Evolutionary conservation across 2,888 invertebrate genomes (phyloP), one percentile per base, ranked within the genome.

Genomic region (Mesoligia furuncula): DNA sequence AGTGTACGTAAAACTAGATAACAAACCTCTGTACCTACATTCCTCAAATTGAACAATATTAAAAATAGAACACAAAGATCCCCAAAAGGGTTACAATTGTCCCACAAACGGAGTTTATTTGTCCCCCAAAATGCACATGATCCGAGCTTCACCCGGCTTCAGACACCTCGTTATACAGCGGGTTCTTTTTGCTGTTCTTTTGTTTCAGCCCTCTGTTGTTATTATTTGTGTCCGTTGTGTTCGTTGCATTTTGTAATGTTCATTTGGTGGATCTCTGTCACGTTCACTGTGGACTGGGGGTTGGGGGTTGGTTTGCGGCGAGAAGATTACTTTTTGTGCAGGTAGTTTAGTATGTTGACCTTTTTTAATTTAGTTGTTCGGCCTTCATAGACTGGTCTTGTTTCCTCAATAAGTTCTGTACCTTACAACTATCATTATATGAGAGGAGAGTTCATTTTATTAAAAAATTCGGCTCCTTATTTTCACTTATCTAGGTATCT

Each of bases 61-160:
- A 77, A 66, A 36, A 71, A 45, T 64, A 79, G 17, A 54, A 45
- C 64, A 48, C 27, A 54, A 59, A 20, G 39, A 45, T 68, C 11
- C 6, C n/a, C 15, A 71, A 57, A 61, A 64, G 17, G 13, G 27
- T 70, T n/a, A 65, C 51, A 73, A 59, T 57, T 31, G 57, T 80
- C n/a, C 20, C 39, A 39, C 79, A 31, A 61, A 48, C 11, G 31
- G n/a, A 42, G 54, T 42, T 36, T 20, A 79, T 64, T 68, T 71
- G 45, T 51, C 48, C 42, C 27, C 31, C 48, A 65, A 73, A 80
- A 73, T 59, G 81, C 70, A 68, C 61, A 72, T 64, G 73, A 85
- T 65, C 27, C 45, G 51, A 57, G 39, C 76, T 17, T 64, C 85
- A 67, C 39, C 59, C 71, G 42, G 68, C 62, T 61, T 9, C 57